These are phyloP conservation scores for Cantharis rufa DNA, from an alignment of 2,888 invertebrate species.

Conservation along the genomic window DNA sequence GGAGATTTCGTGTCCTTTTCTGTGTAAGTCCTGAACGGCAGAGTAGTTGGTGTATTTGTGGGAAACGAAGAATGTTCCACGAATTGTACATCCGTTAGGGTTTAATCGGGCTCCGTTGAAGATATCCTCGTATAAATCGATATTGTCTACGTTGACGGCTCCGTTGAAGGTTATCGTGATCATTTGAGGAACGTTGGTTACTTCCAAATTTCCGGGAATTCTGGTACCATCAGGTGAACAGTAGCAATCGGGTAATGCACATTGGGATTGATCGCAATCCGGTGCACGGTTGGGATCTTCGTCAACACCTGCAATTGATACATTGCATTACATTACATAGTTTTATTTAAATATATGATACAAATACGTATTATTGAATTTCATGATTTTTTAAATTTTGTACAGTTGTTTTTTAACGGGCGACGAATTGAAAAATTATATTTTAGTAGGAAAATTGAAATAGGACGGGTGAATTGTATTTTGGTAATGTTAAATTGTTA, in stretches of 20 bases:
- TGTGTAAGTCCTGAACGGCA: constrained; percentile 84
- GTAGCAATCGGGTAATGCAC: constrained; percentile 88
- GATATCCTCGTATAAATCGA: constrained; percentile 87
- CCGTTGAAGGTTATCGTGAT: constrained; percentile 92
- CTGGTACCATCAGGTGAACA: constrained; percentile 91
- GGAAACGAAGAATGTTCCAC: constrained; percentile 89
- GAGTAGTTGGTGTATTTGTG: constrained; percentile 93
- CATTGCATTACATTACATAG: neutral
- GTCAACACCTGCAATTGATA: constrained; percentile 73
- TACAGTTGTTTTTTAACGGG: too few species aligned
- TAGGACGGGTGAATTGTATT: neutral
- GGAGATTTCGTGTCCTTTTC: constrained; percentile 88
- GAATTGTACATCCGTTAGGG: constrained; percentile 87
- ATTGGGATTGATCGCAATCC: constrained; percentile 87
- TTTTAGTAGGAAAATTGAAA: neutral
- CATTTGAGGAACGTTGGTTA: constrained; percentile 89
- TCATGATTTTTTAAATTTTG: too few species aligned
- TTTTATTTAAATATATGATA: neutral
- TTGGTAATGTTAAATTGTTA: neutral
- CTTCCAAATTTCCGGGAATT: constrained; percentile 83
- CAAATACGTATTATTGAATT: too few species aligned
- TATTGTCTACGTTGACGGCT: constrained; percentile 90
- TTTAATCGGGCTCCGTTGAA: constrained; percentile 85
- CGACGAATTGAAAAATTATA: too few species aligned
- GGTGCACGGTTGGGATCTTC: constrained; percentile 90